Evolutionary conservation across 2,797 vertebrate genomes (phyloP).

Genomic region (Diceros bicornis): DNA sequence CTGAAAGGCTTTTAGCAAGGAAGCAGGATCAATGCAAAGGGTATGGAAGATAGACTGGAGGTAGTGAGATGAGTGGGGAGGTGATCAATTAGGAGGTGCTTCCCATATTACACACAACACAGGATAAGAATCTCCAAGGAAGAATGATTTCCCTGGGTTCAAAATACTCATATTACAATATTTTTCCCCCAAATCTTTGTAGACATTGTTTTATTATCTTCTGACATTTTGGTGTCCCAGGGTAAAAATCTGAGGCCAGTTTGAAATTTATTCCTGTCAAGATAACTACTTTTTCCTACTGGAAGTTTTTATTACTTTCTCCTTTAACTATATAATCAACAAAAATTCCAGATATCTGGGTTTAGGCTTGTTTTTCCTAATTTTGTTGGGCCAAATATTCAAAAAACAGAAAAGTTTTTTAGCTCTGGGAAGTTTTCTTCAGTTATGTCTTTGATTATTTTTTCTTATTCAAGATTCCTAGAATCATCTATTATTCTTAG

Average conservation of each 20-base stretch:
- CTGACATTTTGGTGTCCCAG: background rate
- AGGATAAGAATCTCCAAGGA: conserved; percentile 1
- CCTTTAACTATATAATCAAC: background rate
- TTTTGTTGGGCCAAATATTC: background rate
- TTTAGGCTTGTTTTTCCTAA: background rate
- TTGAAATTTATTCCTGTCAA: conserved; percentile 55
- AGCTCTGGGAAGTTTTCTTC: conserved; percentile 54
- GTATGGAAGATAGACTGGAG: background rate
- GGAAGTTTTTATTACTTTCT: conserved; percentile 25
- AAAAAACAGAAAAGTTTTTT: background rate
- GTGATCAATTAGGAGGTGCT: background rate
- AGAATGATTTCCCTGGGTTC: background rate
- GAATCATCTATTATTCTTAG: conserved; percentile 23
- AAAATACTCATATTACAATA: background rate
- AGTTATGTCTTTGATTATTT: conserved; percentile 44
- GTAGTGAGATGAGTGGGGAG: background rate
- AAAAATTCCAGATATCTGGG: background rate
- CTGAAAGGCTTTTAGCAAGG: conserved; percentile 9
- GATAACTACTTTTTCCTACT: background rate
- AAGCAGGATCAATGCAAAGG: background rate
- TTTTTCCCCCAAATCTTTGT: background rate
- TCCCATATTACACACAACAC: background rate
- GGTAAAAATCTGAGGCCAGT: background rate
- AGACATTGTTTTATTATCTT: conserved; percentile 12
- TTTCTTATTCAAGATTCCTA: conserved; percentile 27